Percentiles rank a stretch among this genome's conserved stretches.
phyloP scores from a whole-genome alignment of 2,888 invertebrate genomes.

The Ormyrus pomaceus region DNA sequence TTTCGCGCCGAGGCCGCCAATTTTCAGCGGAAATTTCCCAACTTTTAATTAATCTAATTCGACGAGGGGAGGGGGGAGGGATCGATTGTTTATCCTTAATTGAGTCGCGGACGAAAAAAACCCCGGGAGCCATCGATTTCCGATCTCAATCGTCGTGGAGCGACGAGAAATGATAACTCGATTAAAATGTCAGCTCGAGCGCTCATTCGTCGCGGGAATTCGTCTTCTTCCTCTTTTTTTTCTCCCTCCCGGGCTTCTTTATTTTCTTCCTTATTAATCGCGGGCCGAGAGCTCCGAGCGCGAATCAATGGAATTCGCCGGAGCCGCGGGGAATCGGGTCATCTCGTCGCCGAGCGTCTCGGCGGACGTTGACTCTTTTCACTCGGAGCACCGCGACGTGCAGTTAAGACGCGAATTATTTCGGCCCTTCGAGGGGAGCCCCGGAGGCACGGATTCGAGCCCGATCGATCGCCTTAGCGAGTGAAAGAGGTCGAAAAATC shows the following conservation, averaged over 20 bases:
- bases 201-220: conserved; percentile 17
- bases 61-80: no score
- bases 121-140: neutral
- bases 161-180: conserved; percentile 16
- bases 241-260: neutral
- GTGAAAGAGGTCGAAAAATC: no score
- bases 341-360: conserved; percentile 31
- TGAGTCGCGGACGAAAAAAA: neutral
- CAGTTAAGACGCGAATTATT: neutral
- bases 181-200: conserved; percentile 22
- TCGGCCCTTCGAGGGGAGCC: neutral
- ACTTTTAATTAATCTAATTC: no score
- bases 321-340: conserved; percentile 25
- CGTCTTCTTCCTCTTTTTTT: neutral
- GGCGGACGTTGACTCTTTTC: conserved; percentile 19
- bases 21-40: neutral
- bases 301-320: conserved; percentile 30
- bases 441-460: neutral
- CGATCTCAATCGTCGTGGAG: conserved; percentile 9
- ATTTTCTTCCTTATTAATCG: conserved; percentile 28
- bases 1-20: neutral
- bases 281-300: neutral
- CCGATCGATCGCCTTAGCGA: neutral
- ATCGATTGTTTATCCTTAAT: neutral
- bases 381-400: neutral